Evolutionary conservation across 2,888 invertebrate genomes (phyloP), one percentile per base, ranked within the genome.

Genomic region (Phyllotreta cruciferae): DNA sequence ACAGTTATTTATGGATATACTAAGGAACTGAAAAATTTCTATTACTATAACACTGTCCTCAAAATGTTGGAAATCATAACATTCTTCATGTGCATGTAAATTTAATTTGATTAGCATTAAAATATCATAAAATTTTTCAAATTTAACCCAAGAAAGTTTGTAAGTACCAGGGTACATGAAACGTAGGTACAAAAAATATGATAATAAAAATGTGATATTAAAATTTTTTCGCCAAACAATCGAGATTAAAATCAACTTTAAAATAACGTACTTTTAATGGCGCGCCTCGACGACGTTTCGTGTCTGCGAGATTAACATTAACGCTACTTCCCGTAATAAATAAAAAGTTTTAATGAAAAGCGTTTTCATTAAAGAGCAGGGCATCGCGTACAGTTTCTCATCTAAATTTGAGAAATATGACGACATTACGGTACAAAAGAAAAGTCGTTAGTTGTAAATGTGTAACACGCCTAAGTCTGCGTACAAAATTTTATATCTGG

Each of bases 371-470:
- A 66, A 66, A 66, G 53, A 64, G 64, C 52, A 61, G 63, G 52
- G 62, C 57, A 56, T 64, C 60, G 62, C 64, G 60, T 54, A 57
- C 66, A 60, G 62, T 68, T 65, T 63, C 66, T 68, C 66, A 66
- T 68, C 63, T 66, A 66, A 70, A 70, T 68, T 68, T 68, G 53
- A 70, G 65, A 70, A 70, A 70, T 68, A 70, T 70, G 67, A 67
- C 67, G 60, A 61, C 64, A 67, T 64, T 66, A 70, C 41, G 52
- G 64, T 56, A 71, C 66, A 71, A 69, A 44, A 71, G 67, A 69
- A 72, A 70, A 70, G 69, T 71, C 72, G 72, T 73, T 74, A 71
- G 69, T 71, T 71, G 72, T 74, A 72, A 44, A 72, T 72, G 71
- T 69, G 66, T 71, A 67, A 70, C 73, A 70, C 67, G 71, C 67